These are phyloP conservation scores for Steinernema hermaphroditum DNA, from an alignment of 2,888 invertebrate species.

Conservation along the genomic window DNA sequence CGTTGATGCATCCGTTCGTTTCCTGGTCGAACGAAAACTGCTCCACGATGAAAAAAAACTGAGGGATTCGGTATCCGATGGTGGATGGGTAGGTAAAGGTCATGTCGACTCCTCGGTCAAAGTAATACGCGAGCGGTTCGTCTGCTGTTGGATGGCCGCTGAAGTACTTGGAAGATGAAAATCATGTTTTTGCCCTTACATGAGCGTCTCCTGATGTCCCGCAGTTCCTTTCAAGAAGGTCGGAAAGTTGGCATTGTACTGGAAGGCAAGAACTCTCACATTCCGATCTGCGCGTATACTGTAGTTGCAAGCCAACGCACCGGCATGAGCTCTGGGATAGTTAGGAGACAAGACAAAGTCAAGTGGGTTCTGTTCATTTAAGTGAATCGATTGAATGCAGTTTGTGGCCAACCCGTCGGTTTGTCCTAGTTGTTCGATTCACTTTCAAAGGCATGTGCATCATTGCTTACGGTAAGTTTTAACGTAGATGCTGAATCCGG, in stretches of 20 bases:
- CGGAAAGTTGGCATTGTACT: neutral
- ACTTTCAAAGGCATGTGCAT: neutral
- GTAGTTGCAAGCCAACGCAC: neutral
- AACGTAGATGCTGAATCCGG: slow-evolving; percentile 21
- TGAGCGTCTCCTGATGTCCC: neutral
- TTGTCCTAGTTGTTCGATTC: neutral
- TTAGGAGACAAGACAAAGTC: slow-evolving; percentile 7
- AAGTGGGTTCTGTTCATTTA: neutral
- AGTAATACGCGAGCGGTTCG: slow-evolving; percentile 2
- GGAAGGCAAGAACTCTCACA: neutral
- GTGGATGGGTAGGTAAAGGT: neutral
- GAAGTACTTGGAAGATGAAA: neutral
- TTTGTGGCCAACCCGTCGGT: neutral
- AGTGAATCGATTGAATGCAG: neutral
- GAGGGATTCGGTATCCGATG: neutral
- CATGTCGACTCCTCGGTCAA: neutral
- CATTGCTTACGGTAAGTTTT: slow-evolving; percentile 1
- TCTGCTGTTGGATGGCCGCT: slow-evolving; percentile 1
- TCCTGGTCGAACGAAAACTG: neutral
- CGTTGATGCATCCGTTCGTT: neutral
- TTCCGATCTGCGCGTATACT: neutral
- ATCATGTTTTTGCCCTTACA: neutral
- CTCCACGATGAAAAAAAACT: slow-evolving; percentile 11
- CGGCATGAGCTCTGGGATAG: neutral
- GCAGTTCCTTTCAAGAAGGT: neutral